Percentiles rank a stretch among this genome's conserved stretches.
phyloP scores from a whole-genome alignment of 2,113 vertebrate genomes.

The Neopipo cinnamomea region DNA sequence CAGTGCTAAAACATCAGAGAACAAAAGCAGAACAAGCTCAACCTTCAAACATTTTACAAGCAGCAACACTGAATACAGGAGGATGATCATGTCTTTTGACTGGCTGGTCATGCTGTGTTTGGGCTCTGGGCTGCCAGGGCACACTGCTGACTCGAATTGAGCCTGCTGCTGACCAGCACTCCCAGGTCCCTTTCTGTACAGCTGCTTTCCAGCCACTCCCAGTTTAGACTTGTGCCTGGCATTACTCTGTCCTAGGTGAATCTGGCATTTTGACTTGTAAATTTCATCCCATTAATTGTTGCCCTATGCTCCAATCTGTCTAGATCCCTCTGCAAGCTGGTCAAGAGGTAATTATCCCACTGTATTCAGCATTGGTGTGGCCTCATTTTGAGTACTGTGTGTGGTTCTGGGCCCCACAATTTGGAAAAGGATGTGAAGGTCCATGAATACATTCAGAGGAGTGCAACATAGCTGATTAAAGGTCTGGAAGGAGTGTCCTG shows the following conservation, averaged over 20 bases:
- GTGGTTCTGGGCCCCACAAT: rapidly evolving
- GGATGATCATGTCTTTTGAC: neutral
- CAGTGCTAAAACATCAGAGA: neutral
- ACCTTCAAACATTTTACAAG: neutral
- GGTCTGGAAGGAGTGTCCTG: neutral
- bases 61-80: neutral
- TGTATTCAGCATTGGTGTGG: neutral
- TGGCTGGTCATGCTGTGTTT: neutral
- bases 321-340: neutral
- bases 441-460: neutral
- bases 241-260: neutral
- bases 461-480: neutral
- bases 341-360: neutral
- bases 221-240: neutral
- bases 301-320: neutral
- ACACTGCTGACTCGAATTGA: neutral
- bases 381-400: neutral
- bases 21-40: neutral
- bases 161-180: neutral
- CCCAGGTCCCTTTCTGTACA: neutral
- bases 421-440: neutral
- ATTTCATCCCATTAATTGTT: neutral
- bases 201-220: neutral
- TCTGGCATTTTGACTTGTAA: neutral
- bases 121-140: neutral